Percentiles rank a stretch among this genome's conserved stretches.
These are phyloP conservation scores for Dicaeum eximium DNA, from an alignment of 2,113 vertebrate species.

Conservation along the genomic window DNA sequence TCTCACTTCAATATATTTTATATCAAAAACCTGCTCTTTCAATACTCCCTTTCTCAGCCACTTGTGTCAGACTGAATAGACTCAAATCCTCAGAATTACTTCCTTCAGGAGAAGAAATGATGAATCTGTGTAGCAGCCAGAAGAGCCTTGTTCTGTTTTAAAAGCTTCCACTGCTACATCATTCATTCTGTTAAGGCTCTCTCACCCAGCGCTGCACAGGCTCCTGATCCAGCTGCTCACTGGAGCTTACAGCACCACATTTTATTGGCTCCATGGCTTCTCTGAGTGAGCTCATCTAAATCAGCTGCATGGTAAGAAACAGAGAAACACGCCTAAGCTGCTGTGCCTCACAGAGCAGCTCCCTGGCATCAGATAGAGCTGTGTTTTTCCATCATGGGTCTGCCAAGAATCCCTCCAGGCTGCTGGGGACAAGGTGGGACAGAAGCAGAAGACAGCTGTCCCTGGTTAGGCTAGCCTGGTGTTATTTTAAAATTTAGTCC, in stretches of 20 bases:
- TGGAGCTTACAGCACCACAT: not conserved
- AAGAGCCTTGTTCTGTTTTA: constrained; percentile 4
- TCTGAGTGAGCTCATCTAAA: not conserved
- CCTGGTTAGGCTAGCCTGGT: too few relatives aligned
- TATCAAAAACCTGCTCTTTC: not conserved
- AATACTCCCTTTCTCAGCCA: not conserved
- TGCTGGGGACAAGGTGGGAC: not conserved
- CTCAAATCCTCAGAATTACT: not conserved
- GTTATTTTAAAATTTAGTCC: not conserved
- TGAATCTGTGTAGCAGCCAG: not conserved
- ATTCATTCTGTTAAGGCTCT: not conserved
- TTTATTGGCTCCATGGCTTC: not conserved
- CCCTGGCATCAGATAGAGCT: not conserved
- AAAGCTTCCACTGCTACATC: not conserved
- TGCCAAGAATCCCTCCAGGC: not conserved
- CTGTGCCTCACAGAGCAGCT: not conserved
- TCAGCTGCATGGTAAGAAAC: not conserved
- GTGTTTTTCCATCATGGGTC: not conserved
- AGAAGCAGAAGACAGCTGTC: not conserved
- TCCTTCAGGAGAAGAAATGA: not conserved
- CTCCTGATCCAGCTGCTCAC: not conserved
- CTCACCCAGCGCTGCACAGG: not conserved
- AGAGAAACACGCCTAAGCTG: not conserved
- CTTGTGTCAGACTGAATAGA: not conserved
- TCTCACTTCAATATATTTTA: not conserved